Evolutionary conservation across 1,140 invertebrate genomes (phyloP).

Genomic region (Anoplolepis gracilipes): DNA sequence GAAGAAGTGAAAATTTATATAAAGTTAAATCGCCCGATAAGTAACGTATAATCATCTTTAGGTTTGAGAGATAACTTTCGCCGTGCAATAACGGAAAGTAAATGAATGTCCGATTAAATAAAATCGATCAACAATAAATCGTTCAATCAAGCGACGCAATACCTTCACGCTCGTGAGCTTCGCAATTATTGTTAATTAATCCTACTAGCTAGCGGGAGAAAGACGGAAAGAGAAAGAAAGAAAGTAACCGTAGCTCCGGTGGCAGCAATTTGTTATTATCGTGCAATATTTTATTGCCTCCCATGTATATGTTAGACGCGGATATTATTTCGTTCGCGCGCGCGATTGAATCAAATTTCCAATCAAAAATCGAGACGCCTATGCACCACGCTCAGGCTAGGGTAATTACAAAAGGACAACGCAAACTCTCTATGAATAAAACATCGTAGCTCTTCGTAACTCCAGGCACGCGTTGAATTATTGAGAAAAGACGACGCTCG

Average conservation of each 20-base stretch:
- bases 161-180: conserved; percentile 39
- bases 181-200: conserved; percentile 57
- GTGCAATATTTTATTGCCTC: conserved; percentile 51
- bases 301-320: conserved; percentile 5
- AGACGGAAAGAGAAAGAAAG: background rate
- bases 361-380: conserved; percentile 62
- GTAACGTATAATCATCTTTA: conserved; percentile 16
- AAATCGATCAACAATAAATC: conserved; percentile 61
- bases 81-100: conserved; percentile 13
- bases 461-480: conserved; percentile 74
- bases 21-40: conserved; percentile 40
- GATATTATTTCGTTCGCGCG: background rate
- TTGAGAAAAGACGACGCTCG: conserved; percentile 67
- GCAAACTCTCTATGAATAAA: conserved; percentile 72
- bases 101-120: conserved; percentile 42
- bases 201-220: conserved; percentile 11
- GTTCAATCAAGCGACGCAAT: conserved; percentile 59
- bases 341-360: conserved; percentile 47
- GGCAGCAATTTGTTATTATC: conserved; percentile 61
- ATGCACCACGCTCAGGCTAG: conserved; percentile 42
- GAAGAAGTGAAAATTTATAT: conserved; percentile 43
- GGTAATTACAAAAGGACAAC: conserved; percentile 74
- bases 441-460: conserved; percentile 69
- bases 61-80: conserved; percentile 41
- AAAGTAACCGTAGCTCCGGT: conserved; percentile 19